Evolutionary conservation across 2,888 invertebrate species (phyloP).

Genomic region (Brachylomia viminalis): DNA sequence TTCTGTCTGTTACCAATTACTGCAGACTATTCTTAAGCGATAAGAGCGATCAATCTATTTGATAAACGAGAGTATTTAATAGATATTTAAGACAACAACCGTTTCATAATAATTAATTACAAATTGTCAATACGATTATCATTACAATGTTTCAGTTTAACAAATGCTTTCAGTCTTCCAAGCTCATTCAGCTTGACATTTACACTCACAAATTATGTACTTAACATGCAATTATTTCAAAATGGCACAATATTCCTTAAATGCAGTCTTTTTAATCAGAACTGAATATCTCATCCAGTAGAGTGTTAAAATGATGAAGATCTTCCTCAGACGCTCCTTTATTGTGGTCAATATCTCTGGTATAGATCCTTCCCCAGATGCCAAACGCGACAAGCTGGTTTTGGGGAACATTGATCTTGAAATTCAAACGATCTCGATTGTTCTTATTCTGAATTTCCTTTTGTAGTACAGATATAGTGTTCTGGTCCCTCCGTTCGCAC

Average conservation of each 20-base stretch:
- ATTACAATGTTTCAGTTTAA: neutral
- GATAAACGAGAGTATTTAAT: neutral
- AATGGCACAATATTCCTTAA: slow-evolving; percentile 45
- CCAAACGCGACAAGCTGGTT: slow-evolving; percentile 86
- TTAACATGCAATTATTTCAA: neutral
- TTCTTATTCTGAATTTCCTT: slow-evolving; percentile 39
- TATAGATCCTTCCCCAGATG: slow-evolving; percentile 86
- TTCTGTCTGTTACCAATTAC: neutral
- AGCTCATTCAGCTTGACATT: neutral
- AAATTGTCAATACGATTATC: neutral
- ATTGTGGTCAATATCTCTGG: slow-evolving; percentile 84
- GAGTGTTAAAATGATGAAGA: slow-evolving; percentile 71
- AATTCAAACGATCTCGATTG: slow-evolving; percentile 69
- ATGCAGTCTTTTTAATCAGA: slow-evolving; percentile 35
- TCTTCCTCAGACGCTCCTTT: slow-evolving; percentile 73
- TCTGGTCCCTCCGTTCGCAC: slow-evolving; percentile 35
- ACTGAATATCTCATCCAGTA: slow-evolving; percentile 78
- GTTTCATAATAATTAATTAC: neutral
- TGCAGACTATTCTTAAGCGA: neutral
- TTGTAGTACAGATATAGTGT: slow-evolving; percentile 50
- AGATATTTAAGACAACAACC: neutral
- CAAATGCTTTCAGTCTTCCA: slow-evolving; percentile 25
- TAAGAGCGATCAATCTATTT: neutral
- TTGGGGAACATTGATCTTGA: slow-evolving; percentile 80
- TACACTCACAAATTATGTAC: neutral